These are phyloP conservation scores for Pyrrhia umbra DNA, from an alignment of 2,888 invertebrate species.

Conservation along the genomic window DNA sequence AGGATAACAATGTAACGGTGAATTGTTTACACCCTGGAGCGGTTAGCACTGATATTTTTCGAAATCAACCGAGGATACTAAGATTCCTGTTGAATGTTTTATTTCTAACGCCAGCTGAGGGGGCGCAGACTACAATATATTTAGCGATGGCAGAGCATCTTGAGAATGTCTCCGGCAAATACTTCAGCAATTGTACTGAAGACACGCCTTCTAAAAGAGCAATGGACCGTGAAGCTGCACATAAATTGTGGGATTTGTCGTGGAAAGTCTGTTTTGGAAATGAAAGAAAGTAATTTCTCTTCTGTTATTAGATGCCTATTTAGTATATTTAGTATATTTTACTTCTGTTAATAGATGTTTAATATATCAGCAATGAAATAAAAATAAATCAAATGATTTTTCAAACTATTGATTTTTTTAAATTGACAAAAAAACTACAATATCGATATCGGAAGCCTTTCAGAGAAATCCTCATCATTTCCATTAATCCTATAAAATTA, in stretches of 20 bases:
- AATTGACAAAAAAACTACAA: too few relatives aligned
- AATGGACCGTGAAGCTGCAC: slow-evolving; percentile 91
- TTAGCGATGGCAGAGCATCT: slow-evolving; percentile 93
- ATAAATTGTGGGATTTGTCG: slow-evolving; percentile 94
- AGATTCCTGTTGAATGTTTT: slow-evolving; percentile 66
- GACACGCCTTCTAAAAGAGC: slow-evolving; percentile 88
- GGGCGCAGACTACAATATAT: slow-evolving; percentile 93
- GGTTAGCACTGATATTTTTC: slow-evolving; percentile 94
- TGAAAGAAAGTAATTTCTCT: not conserved
- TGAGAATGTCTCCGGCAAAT: slow-evolving; percentile 92
- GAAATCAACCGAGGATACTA: slow-evolving; percentile 91
- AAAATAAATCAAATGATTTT: too few relatives aligned
- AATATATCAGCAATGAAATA: too few relatives aligned
- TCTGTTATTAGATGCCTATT: too few relatives aligned
- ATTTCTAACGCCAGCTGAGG: slow-evolving; percentile 86
- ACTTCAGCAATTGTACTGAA: slow-evolving; percentile 93
- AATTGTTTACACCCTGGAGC: slow-evolving; percentile 96
- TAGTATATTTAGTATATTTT: too few relatives aligned
- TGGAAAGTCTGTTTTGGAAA: slow-evolving; percentile 71
- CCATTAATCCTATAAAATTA: too few relatives aligned
- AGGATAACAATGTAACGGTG: slow-evolving; percentile 92
- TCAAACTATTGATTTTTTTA: too few relatives aligned
- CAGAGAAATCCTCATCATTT: too few relatives aligned
- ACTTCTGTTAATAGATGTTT: too few relatives aligned
- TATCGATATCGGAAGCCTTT: too few relatives aligned